Evolutionary conservation across 2,888 invertebrate species (phyloP).

Genomic region (Sarcophaga variegata): DNA sequence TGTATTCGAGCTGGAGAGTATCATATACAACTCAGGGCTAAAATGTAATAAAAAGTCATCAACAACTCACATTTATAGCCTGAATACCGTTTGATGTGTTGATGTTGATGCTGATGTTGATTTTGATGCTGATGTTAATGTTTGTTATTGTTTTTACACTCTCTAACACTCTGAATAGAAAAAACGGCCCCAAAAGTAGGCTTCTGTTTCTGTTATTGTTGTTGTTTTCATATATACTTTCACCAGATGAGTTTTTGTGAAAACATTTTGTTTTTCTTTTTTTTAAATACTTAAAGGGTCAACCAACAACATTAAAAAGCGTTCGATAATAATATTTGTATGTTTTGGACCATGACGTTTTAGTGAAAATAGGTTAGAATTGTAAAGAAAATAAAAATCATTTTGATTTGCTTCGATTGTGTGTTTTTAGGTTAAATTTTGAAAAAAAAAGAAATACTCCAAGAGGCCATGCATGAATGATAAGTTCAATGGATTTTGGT

Average conservation of each 20-base stretch:
- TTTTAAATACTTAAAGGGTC: neutral
- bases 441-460: neutral
- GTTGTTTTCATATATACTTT: neutral
- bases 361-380: neutral
- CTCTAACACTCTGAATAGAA: constrained; percentile 33
- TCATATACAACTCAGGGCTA: constrained; percentile 57
- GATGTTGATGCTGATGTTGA: neutral
- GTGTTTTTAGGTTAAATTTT: neutral
- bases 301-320: neutral
- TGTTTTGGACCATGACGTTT: neutral
- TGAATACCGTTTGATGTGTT: neutral
- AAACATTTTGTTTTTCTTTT: no score
- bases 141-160: constrained; percentile 11
- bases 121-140: neutral
- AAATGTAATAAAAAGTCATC: constrained; percentile 34
- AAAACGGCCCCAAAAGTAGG: constrained; percentile 34
- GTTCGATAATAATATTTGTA: neutral
- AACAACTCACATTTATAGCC: constrained; percentile 11
- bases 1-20: no score
- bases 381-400: neutral
- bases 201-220: constrained; percentile 8
- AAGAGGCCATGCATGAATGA: no score
- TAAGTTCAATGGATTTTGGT: no score
- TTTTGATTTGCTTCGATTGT: neutral
- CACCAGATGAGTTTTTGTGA: neutral